Conservation (phyloP, 37 sponge, comb jelly and placozoan genomes). For the Corticium candelabrum region DNA sequence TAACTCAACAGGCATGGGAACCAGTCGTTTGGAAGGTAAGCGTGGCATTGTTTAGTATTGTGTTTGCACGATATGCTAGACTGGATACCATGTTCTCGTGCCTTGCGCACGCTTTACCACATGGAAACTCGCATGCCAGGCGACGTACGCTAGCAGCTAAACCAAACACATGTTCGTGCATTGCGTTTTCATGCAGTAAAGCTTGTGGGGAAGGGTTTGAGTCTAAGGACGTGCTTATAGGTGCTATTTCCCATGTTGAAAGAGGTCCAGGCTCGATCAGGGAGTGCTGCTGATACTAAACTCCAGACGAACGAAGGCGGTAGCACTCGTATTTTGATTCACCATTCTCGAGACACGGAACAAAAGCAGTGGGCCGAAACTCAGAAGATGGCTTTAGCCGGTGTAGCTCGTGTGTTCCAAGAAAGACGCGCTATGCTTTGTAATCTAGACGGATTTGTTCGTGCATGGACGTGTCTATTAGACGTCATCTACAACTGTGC, state of each 20-base stretch:
- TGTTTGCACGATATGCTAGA: neutral
- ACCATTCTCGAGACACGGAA: constrained; percentile 85
- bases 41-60: neutral
- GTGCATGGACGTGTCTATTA: constrained; percentile 65
- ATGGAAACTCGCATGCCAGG: no score
- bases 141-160: no score
- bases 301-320: no score
- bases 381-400: constrained; percentile 24
- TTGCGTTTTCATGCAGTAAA: no score
- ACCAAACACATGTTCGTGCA: no score
- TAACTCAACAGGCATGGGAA: constrained; percentile 61
- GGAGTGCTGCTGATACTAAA: constrained; percentile 30
- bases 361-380: constrained; percentile 99
- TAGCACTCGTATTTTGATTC: constrained; percentile 56
- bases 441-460: constrained; percentile 36
- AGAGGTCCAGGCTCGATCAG: constrained; percentile 39
- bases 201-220: no score
- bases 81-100: no score
- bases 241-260: constrained; percentile 81
- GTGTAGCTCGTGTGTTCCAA: constrained; percentile 49
- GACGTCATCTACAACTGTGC: constrained; percentile 49
- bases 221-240: no score
- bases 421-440: constrained; percentile 34
- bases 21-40: constrained; percentile 82
- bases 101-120: no score